Conservation (phyloP, 2,888 invertebrate species). For the Helleia helle region DNA sequence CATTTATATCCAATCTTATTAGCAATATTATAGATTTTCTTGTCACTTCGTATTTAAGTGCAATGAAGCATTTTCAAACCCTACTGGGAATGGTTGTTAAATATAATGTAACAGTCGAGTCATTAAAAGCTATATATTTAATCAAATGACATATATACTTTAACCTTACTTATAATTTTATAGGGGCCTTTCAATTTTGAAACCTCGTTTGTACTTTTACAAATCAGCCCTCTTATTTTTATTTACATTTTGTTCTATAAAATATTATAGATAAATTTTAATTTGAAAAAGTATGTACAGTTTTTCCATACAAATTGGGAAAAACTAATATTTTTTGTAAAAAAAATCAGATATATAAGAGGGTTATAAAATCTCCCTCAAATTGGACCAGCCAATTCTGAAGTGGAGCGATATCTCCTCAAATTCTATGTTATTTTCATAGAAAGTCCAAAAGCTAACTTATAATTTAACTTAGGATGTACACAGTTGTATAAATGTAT, state of each 20-base stretch:
- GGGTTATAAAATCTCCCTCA: conserved; percentile 31
- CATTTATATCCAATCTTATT: too few species aligned
- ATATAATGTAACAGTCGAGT: conserved; percentile 6
- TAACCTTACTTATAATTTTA: conserved; percentile 1
- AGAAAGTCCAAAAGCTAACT: not conserved
- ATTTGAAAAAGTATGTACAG: too few species aligned
- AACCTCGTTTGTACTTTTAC: not conserved
- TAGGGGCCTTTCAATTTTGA: conserved; percentile 4
- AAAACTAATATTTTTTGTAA: too few species aligned
- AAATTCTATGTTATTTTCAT: too few species aligned
- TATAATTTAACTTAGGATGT: conserved; percentile 9
- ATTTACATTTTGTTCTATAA: not conserved
- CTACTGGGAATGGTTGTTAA: not conserved
- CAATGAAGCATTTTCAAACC: conserved; percentile 8
- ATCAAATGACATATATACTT: conserved; percentile 5
- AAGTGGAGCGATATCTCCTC: too few species aligned
- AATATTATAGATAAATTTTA: not conserved
- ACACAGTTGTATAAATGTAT: conserved; percentile 19
- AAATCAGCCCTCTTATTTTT: not conserved
- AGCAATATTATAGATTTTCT: not conserved
- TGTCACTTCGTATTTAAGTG: not conserved
- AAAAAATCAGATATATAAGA: not conserved
- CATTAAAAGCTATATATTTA: conserved; percentile 5
- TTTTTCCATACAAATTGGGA: too few species aligned
- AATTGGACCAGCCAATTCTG: conserved; percentile 50